Evolutionary conservation across 2,113 vertebrate genomes (phyloP).

Genomic region (Oxyruncus cristatus): DNA sequence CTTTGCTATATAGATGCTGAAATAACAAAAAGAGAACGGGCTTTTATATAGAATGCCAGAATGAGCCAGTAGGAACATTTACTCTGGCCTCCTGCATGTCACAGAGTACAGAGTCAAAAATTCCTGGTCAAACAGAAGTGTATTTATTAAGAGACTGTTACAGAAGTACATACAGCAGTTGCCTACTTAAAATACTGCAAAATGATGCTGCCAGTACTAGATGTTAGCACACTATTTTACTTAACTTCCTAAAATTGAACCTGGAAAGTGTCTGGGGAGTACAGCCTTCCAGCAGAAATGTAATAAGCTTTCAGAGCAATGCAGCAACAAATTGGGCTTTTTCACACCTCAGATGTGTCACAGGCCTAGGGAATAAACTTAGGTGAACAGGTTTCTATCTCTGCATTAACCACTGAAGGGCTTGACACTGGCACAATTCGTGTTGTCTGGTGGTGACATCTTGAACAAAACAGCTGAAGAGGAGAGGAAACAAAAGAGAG

Average conservation of each 20-base stretch:
- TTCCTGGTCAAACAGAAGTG: not conserved
- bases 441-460: not conserved
- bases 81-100: not conserved
- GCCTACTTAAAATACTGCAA: not conserved
- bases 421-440: not conserved
- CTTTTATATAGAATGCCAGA: not conserved
- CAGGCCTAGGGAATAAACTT: not conserved
- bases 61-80: not conserved
- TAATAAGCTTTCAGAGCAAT: not conserved
- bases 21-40: not conserved
- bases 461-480: not conserved
- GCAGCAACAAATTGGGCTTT: not conserved
- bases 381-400: not conserved
- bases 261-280: not conserved
- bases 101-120: not conserved
- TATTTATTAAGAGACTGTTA: not conserved
- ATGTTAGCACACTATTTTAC: not conserved
- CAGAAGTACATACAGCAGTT: not conserved
- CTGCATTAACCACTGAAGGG: not conserved
- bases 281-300: not conserved
- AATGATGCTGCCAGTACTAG: not conserved
- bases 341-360: not conserved
- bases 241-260: not conserved
- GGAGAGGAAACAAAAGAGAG: not conserved
- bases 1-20: not conserved